Evolutionary conservation across 1,140 invertebrate genomes (phyloP), one percentile per base, ranked within the genome.

Genomic region (Drosophila parabipectinata): DNA sequence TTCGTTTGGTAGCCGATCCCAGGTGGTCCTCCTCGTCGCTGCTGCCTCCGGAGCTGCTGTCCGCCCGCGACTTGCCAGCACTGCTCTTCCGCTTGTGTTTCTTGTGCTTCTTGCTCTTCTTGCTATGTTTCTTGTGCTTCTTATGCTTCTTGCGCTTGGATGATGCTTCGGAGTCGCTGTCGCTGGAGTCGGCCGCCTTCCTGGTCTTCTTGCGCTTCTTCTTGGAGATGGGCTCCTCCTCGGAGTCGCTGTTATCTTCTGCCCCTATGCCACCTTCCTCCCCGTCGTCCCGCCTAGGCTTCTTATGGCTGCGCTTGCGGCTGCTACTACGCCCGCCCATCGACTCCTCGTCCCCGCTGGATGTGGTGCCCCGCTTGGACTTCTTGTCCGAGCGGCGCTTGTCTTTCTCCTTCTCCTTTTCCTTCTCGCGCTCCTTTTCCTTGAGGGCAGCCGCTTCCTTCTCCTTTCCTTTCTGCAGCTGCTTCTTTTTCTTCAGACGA

Each of bases 81-180:
- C 71, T 79, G 66, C 66, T 94, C 62, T 92, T 81, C 76, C 93
- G 93, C 92, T 94, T 94, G 76, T 94, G 93, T 89, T 94, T 94
- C 90, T 94, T 94, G 75, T 94, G 93, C 91, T 94, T 95, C 92
- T 95, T 95, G 79, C 94, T 94, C 84, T 95, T 95, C 89, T 95
- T 95, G 68, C 94, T 94, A 74, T 95, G 95, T 80, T 95, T 95
- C 84, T 95, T 95, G 67, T 95, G 94, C 89, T 95, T 95, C 85
- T 94, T 94, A 73, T 93, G 93, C 73, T 93, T 94, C 88, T 94
- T 95, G 76, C 93, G 93, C 82, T 94, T 94, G 24, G 93, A 92
- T 72, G 94, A 93, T 14, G 92, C 94, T 47, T 94, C 95, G 12
- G 93, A 94, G 0, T 95, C 95, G 6, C 94, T 94, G 8, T 93